Base-by-base conservation (phyloP, 2,888 invertebrate genomes). In the Mythimna loreyi region DNA sequence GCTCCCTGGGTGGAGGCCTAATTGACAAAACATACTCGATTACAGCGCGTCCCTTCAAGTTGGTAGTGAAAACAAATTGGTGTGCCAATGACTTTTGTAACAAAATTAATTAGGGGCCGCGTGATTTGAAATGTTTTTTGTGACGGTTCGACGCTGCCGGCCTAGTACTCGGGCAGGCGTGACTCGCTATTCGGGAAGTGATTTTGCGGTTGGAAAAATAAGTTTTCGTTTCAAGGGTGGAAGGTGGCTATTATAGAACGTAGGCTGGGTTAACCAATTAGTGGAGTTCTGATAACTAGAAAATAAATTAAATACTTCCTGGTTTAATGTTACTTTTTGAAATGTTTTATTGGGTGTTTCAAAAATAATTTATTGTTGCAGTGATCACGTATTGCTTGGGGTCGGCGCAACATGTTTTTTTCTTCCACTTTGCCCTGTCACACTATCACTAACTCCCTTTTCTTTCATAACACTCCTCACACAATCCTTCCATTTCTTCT, bases 11-110 rank as follows among this genome's bases (percentile, higher is more conserved):
- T 83, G 90, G 80, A 86, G 86, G 80, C 90, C 91, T 93, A 93
- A 94, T 94, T 94, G 92, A 93, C 92, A 93, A 92, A 91, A 92
- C 92, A 92, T 90, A 91, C 91, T 91, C 87, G 89, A 91, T 88
- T 89, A 90, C 89, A 81, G 80, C 80, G 59, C 80, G 83, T 74
- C 84, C 84, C 83, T 81, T 82, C 72, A 77, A 76, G 68, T 82
- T 78, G 65, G 80, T 81, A 79, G 86, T 83, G 83, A 81, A 87
- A 86, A 89, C 85, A 86, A 88, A 87, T 86, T 83, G 82, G 80
- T 72, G 78, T 73, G 84, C 85, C 76, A 85, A 85, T 81, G 84
- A 87, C 81, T 88, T 89, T 84, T 82, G 83, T 72, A 85, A 80
- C 79, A 80, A 85, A 85, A 87, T 86, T 85, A 87, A 87, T 84